phyloP scores from a whole-genome alignment of 2,797 vertebrate species.

The Micromesistius poutassou region DNA sequence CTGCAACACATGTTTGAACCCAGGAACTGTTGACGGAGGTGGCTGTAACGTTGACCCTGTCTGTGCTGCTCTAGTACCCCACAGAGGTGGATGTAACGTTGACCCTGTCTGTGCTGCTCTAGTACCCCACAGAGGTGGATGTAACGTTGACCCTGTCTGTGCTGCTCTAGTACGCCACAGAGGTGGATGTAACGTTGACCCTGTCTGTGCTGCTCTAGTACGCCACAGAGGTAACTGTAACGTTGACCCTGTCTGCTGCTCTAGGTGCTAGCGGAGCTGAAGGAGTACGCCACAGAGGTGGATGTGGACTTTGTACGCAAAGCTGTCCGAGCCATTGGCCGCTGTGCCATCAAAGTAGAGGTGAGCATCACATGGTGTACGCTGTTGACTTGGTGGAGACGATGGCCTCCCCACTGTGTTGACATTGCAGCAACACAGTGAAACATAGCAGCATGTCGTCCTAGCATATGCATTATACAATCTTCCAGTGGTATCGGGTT shows the following conservation, averaged over 20 bases:
- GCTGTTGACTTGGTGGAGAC: neutral
- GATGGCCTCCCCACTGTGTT: neutral
- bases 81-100: slow-evolving; percentile 82
- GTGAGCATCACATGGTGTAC: slow-evolving; percentile 58
- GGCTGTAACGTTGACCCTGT: slow-evolving; percentile 69
- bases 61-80: slow-evolving; percentile 74
- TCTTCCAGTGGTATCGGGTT: neutral
- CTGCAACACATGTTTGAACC: neutral
- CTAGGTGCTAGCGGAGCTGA: slow-evolving; percentile 94
- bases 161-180: too few relatives aligned
- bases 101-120: slow-evolving; percentile 16
- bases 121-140: slow-evolving; percentile 95
- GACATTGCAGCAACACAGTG: neutral
- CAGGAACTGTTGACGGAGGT: slow-evolving; percentile 80
- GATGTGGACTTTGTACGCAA: slow-evolving; percentile 97
- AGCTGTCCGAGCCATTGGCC: slow-evolving; percentile 93
- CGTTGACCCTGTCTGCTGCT: slow-evolving; percentile 10
- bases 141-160: slow-evolving; percentile 56
- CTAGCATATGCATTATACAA: neutral
- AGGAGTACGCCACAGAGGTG: slow-evolving; percentile 96
- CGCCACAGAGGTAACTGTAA: slow-evolving; percentile 91
- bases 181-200: too few relatives aligned
- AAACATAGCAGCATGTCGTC: neutral
- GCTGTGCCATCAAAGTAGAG: slow-evolving; percentile 98
- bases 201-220: slow-evolving; percentile 68